phyloP scores from a whole-genome alignment of 2,113 vertebrate species.

The Sinocyclocheilus maitianheensis region DNA sequence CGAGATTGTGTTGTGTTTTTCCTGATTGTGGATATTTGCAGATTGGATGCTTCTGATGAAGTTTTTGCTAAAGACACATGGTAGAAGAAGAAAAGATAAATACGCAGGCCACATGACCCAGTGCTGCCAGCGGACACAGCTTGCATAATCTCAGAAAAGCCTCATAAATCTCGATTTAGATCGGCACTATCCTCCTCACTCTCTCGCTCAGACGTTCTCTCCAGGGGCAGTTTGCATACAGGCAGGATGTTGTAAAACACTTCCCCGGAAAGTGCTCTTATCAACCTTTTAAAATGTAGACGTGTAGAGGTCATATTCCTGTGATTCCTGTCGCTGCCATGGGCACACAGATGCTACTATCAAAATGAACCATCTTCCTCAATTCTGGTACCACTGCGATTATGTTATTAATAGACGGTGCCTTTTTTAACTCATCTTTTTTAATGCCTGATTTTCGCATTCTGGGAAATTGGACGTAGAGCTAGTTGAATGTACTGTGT shows the following conservation, averaged over 20 bases:
- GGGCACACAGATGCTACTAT: constrained; percentile 40
- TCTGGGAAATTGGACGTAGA: not conserved
- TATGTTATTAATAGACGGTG: constrained; percentile 1
- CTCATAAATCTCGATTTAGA: constrained; percentile 15
- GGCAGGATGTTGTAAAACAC: constrained; percentile 58
- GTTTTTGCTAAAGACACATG: not conserved
- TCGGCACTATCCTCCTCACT: not conserved
- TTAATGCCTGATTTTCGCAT: not conserved
- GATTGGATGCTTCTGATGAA: not conserved
- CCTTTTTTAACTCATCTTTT: constrained; percentile 8
- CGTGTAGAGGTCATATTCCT: constrained; percentile 37
- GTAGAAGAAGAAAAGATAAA: not conserved
- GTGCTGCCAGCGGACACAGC: not conserved
- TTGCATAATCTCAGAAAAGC: constrained; percentile 17
- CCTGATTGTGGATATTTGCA: not conserved
- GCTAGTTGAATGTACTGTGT: not conserved
- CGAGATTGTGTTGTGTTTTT: constrained; percentile 1
- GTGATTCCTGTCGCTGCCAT: constrained; percentile 46
- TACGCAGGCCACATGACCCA: constrained; percentile 11
- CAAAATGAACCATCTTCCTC: constrained; percentile 39
- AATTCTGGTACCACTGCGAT: not conserved
- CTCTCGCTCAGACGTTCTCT: constrained; percentile 29
- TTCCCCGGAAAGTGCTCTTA: constrained; percentile 59
- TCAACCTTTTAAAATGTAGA: constrained; percentile 51
- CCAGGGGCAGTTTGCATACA: constrained; percentile 46